phyloP scores from a whole-genome alignment of 2,797 vertebrate species.

The Eulemur rubriventer region DNA sequence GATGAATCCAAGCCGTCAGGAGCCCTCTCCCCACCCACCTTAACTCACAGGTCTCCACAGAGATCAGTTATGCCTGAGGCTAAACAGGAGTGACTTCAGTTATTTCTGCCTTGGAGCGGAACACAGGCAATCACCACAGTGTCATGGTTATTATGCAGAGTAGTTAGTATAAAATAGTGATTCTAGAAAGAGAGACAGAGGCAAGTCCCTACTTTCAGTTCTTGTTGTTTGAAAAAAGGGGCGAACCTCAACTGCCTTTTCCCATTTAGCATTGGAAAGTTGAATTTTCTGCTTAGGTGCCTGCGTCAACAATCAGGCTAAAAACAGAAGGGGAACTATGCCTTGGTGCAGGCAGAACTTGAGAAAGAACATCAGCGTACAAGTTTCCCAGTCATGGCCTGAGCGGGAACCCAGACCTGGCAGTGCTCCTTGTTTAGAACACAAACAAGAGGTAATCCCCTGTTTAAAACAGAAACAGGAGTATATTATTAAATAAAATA shows the following conservation, averaged over 20 bases:
- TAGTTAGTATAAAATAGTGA: neutral
- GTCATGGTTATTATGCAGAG: neutral
- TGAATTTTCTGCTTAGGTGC: neutral
- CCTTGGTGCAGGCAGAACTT: neutral
- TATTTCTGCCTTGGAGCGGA: neutral
- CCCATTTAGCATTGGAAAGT: constrained; percentile 1
- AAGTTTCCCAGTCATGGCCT: neutral
- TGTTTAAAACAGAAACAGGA: constrained; percentile 49
- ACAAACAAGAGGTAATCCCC: neutral
- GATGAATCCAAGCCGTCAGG: neutral
- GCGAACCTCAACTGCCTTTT: neutral
- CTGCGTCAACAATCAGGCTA: neutral
- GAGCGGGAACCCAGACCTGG: neutral
- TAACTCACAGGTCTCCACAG: neutral
- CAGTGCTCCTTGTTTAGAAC: constrained; percentile 29
- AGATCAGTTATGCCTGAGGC: neutral
- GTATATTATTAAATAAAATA: constrained; percentile 6
- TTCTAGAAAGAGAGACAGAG: constrained; percentile 16
- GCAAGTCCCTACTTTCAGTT: constrained; percentile 5
- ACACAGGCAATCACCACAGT: neutral
- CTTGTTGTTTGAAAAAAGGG: neutral
- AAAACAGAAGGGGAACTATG: neutral
- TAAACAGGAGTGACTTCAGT: neutral
- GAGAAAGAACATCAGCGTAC: neutral
- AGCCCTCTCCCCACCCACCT: neutral